Evolutionary conservation across 1,140 invertebrate species (phyloP), one percentile per base, ranked within the genome.

Genomic region (Tetranychus urticae): DNA sequence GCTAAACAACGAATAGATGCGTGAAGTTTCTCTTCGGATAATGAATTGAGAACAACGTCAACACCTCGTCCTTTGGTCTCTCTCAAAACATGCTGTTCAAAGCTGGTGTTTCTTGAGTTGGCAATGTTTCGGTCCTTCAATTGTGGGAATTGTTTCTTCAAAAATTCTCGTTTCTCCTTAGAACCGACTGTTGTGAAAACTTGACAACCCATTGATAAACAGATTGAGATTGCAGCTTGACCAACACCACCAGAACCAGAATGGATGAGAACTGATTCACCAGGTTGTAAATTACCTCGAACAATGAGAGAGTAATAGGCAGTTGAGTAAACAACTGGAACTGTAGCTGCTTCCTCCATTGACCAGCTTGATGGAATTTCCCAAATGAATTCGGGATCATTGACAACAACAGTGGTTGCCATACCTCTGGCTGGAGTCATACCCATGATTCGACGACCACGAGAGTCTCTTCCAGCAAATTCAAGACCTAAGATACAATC

Each of bases 221-320:
- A 88, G 67, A 97, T 88, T 7, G 86, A 77, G 66, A 96, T 94
- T 64, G 89, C 88, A 8, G 90, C 90, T 75, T 92, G 88, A 10
- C 91, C 91, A 35, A 96, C 89, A 67, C 90, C 91, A 66, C 92
- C 92, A 65, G 86, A 84, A 64, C 92, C 92, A 85, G 91, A 88
- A 70, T 97, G 92, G 65, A 97, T 85, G 1, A 97, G 77, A 37
- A 97, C 79, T 46, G 78, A 79, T 67, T 96, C 86, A 3, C 88
- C 88, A 59, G 78, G 76, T 67, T 78, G 78, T 74, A 97, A 80
- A 63, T 79, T 73, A 56, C 90, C 92, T 65, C 91, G 78, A 34
- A 91, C 81, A 37, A 84, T 70, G 14, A 78, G 66, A 37, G 77
- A 74, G 67, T 79, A 78, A 67, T 76, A 78, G 7, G 73, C 77